Evolutionary conservation across 2,113 vertebrate species (phyloP).

Genomic region (Vanacampus margaritifer): DNA sequence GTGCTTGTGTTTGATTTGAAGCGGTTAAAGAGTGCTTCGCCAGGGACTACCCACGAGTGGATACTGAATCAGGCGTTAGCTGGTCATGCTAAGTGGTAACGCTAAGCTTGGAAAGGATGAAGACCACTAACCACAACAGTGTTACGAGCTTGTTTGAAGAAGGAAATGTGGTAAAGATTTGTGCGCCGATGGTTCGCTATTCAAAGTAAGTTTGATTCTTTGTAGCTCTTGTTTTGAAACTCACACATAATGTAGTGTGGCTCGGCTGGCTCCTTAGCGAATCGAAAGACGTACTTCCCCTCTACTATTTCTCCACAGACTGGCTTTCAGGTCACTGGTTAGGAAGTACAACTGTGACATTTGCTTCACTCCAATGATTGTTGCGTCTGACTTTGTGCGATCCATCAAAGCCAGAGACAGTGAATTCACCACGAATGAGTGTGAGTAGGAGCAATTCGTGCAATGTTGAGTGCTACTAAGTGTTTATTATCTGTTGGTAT

Average conservation of each 20-base stretch:
- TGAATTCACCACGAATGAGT: constrained; percentile 91
- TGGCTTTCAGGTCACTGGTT: constrained; percentile 91
- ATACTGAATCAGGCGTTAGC: constrained; percentile 13
- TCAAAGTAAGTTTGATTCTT: constrained; percentile 84
- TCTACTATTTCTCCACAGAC: constrained; percentile 58
- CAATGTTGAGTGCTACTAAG: neutral
- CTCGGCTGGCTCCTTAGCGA: neutral
- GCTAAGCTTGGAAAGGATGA: constrained; percentile 28
- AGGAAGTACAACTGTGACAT: constrained; percentile 90
- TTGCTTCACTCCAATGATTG: constrained; percentile 97
- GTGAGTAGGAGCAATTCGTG: constrained; percentile 61
- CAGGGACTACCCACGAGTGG: neutral
- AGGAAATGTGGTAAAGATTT: constrained; percentile 83
- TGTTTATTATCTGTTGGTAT: neutral
- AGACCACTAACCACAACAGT: constrained; percentile 41
- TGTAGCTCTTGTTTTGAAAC: neutral
- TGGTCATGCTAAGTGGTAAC: constrained; percentile 6
- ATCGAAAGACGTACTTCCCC: neutral
- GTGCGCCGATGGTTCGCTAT: constrained; percentile 96
- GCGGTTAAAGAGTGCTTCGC: too few relatives aligned
- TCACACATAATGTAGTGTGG: neutral
- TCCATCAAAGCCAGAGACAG: constrained; percentile 95
- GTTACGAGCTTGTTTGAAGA: constrained; percentile 85
- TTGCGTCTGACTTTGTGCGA: constrained; percentile 89
- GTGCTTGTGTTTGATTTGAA: neutral